Percentiles rank a stretch among this genome's conserved stretches.
phyloP scores from a whole-genome alignment of 2,113 vertebrate species.

The Gavia stellata region DNA sequence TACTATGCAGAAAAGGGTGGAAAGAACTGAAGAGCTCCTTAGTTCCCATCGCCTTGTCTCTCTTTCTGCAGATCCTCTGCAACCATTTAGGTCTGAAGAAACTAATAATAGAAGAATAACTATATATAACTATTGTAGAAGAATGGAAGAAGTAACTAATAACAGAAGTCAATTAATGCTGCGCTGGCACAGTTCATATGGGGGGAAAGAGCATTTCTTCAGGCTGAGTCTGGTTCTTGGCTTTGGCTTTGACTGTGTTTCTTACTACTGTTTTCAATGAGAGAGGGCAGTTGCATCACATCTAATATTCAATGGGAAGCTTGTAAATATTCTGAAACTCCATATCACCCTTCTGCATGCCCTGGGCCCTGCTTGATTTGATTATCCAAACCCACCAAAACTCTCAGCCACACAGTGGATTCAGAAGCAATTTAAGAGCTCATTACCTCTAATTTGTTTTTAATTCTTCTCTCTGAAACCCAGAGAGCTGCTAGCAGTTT shows the following conservation, averaged over 20 bases:
- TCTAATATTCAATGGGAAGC: neutral
- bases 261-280: neutral
- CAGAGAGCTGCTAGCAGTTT: neutral
- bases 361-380: neutral
- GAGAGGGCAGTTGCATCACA: neutral
- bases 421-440: slow-evolving; percentile 50
- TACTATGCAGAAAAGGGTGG: neutral
- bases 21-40: neutral
- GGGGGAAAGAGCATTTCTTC: neutral
- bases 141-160: neutral
- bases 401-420: neutral
- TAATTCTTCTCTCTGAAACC: slow-evolving; percentile 44
- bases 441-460: slow-evolving; percentile 55
- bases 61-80: neutral
- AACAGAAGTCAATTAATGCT: neutral
- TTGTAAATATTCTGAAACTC: neutral
- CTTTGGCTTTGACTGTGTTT: neutral
- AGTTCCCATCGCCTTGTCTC: neutral
- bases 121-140: neutral
- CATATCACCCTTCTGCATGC: neutral
- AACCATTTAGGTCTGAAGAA: neutral
- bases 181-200: neutral
- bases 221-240: neutral
- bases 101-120: neutral
- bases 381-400: slow-evolving; percentile 23